phyloP scores from a whole-genome alignment of 2,888 invertebrate species.

The Scelioninae gen. 1 region DNA sequence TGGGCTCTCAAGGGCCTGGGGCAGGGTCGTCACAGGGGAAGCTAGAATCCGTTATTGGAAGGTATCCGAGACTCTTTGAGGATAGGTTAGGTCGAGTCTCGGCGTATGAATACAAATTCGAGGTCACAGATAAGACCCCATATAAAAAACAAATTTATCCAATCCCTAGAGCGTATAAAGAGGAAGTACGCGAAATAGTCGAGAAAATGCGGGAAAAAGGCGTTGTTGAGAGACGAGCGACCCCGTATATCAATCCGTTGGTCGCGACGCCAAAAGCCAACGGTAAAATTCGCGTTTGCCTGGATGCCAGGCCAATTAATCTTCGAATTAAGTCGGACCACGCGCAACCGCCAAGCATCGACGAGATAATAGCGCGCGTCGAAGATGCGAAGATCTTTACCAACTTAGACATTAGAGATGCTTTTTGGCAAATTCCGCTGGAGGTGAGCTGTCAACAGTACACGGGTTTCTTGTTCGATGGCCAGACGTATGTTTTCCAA shows the following conservation, averaged over 20 bases:
- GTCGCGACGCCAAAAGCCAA: not conserved
- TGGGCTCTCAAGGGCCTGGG: too few relatives aligned
- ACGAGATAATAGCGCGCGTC: constrained; percentile 4
- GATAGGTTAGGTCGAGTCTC: too few relatives aligned
- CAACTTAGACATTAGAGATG: constrained; percentile 7
- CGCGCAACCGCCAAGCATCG: constrained; percentile 9
- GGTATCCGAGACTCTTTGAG: too few relatives aligned
- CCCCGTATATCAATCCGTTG: not conserved
- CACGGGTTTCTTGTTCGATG: constrained; percentile 17
- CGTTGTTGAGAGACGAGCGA: too few relatives aligned
- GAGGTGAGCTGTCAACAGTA: not conserved
- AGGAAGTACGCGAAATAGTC: too few relatives aligned
- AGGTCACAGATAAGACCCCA: too few relatives aligned
- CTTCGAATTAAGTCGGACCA: constrained; percentile 7
- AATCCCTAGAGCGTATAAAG: too few relatives aligned
- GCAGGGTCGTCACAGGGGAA: too few relatives aligned
- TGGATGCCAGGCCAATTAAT: constrained; percentile 8
- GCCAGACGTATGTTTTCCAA: constrained; percentile 9
- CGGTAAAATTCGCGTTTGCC: not conserved
- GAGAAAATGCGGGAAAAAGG: too few relatives aligned
- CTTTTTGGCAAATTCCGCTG: constrained; percentile 17
- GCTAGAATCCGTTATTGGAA: too few relatives aligned
- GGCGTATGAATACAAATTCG: too few relatives aligned
- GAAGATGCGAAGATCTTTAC: constrained; percentile 11
- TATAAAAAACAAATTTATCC: too few relatives aligned